Evolutionary conservation across 1,140 invertebrate genomes (phyloP), one percentile per base, ranked within the genome.

Genomic region (Tetragonula clypearis): DNA sequence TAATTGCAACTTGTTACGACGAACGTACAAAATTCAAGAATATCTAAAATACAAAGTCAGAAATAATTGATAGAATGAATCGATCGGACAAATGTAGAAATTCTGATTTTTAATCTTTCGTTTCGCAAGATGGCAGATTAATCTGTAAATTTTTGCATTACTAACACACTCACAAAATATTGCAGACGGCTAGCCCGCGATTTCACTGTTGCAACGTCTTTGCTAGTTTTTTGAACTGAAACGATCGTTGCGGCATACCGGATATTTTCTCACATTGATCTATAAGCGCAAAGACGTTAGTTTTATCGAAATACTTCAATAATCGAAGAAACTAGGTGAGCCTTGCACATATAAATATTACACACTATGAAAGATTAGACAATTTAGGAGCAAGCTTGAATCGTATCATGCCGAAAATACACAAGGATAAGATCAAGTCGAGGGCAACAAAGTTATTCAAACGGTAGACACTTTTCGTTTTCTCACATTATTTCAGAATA

Each of bases 361-460:
- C 60, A 55, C 56, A 23, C 60, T 58, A 58, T 78, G n/a, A 72
- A 30, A 66, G 60, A 73, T 62, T 72, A 72, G 19, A 35, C 65
- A 74, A 79, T 58, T 73, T 77, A 69, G 30, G 30, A 19, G 56
- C 12, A 74, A n/a, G 21, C 8, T 66, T 68, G 21, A 82, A 62
- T 11, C 62, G 55, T 77, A 81, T 82, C 26, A 87, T 90, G 85
- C 65, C 74, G 15, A 90, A 80, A 82, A 56, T 82, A 23, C 62
- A 72, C n/a, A 92, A 92, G 84, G 87, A 84, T 79, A 49, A 74
- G 68, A 65, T 89, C 56, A 85, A 83, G 9, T 82, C 86, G 35
- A 62, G 81, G 86, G 86, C 82, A 75, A 86, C 69, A 78, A 90
- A 90, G 87, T 84, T 92, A 35, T 75, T 87, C 21, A 92, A 91